Percentiles rank a stretch among this genome's conserved stretches.
phyloP scores from a whole-genome alignment of 1,140 invertebrate species.

The Bicyclus anynana region DNA sequence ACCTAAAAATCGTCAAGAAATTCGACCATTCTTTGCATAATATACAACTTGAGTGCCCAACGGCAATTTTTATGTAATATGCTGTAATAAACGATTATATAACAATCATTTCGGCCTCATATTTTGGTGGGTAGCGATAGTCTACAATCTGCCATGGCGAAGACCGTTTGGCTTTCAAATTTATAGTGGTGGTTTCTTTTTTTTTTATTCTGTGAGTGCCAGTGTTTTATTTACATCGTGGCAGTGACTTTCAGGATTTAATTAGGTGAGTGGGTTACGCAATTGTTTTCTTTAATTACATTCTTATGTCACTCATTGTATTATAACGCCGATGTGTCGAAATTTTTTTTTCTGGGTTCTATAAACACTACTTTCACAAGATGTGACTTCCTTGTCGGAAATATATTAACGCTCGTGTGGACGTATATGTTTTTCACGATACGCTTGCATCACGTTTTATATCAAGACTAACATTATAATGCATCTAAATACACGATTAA shows the following conservation, averaged over 20 bases:
- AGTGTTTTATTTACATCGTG: constrained; percentile 34
- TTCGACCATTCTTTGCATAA: constrained; percentile 59
- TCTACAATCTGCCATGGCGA: constrained; percentile 47
- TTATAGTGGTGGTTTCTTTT: constrained; percentile 37
- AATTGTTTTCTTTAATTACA: constrained; percentile 23
- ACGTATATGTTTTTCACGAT: constrained; percentile 1
- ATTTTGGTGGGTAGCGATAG: constrained; percentile 63
- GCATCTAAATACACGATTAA: no score
- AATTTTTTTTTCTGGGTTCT: constrained; percentile 37
- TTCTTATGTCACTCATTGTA: constrained; percentile 8
- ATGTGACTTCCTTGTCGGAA: constrained; percentile 31
- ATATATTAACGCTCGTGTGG: constrained; percentile 8
- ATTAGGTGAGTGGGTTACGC: constrained; percentile 34
- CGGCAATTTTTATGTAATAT: constrained; percentile 70
- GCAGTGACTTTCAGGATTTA: constrained; percentile 32
- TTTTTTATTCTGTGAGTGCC: constrained; percentile 40
- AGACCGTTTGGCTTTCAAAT: constrained; percentile 48
- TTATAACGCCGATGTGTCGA: constrained; percentile 34
- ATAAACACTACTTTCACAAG: constrained; percentile 23
- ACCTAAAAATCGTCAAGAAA: constrained; percentile 46
- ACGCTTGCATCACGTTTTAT: neutral
- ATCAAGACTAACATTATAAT: neutral
- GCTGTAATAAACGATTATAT: constrained; percentile 60
- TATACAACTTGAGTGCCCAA: constrained; percentile 44
- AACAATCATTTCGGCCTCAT: constrained; percentile 67